A percentile compares a stretch with the other conserved stretches of the same genome.
These are phyloP conservation scores for Tinamus major DNA, from an alignment of 2,797 vertebrate species.

Conservation along the genomic window DNA sequence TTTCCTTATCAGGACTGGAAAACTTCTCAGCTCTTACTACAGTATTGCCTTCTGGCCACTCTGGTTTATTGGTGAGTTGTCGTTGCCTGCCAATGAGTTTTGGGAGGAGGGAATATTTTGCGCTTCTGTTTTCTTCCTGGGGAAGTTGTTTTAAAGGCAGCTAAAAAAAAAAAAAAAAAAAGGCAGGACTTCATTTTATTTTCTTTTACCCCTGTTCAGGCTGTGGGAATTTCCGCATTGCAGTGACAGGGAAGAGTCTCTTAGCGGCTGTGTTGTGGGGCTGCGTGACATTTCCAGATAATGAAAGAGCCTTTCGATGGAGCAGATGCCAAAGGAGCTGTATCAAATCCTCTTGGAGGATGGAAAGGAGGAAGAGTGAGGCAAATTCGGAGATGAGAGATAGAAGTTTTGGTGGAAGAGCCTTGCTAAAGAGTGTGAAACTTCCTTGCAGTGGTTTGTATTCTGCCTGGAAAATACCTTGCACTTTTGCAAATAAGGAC, in stretches of 20 bases:
- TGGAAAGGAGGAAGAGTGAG: too few relatives aligned
- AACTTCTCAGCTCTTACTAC: constrained; percentile 89
- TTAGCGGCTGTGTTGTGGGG: neutral
- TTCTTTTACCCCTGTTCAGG: neutral
- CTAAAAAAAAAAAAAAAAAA: neutral
- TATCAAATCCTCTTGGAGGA: neutral
- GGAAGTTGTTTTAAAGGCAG: fast-evolving
- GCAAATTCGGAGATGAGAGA: too few relatives aligned
- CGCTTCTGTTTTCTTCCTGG: neutral
- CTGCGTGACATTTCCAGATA: neutral
- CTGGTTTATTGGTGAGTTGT: constrained; percentile 94
- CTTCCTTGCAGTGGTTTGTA: neutral
- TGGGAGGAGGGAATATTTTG: neutral
- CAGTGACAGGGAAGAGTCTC: too few relatives aligned
- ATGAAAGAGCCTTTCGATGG: neutral
- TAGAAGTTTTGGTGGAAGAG: too few relatives aligned
- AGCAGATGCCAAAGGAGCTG: neutral
- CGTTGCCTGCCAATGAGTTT: neutral
- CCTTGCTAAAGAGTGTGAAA: too few relatives aligned
- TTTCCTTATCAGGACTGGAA: constrained; percentile 86
- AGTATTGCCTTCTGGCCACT: constrained; percentile 93
- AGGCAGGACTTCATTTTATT: neutral
- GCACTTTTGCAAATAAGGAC: too few relatives aligned
- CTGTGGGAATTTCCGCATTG: neutral
- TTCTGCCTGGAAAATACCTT: too few relatives aligned